Base-by-base conservation (phyloP, 2,888 invertebrate species). In the Opisthograptis luteolata region DNA sequence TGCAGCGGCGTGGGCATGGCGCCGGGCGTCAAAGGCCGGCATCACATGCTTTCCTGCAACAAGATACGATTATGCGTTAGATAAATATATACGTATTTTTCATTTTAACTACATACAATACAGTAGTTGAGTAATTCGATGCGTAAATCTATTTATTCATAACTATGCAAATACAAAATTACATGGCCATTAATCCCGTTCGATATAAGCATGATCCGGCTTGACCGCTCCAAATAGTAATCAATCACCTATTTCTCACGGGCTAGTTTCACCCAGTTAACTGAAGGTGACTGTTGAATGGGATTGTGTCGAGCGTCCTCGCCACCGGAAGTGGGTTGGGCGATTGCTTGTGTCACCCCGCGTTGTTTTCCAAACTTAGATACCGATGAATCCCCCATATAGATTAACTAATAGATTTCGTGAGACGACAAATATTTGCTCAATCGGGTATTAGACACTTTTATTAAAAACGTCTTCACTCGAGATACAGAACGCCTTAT, bases 1-100 rank as follows among this genome's bases (percentile, higher is more conserved):
- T 90, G 91, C 89, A 90, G 89, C 90, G 91, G 91, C 91, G 91
- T 91, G 81, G 91, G 91, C 91, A 91, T 91, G 87, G 90, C 91
- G 91, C 91, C 91, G 90, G 85, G 88, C 90, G 90, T 89, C 88
- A 89, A 84, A 73, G 89, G 90, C 91, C 91, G 91, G 91, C 91
- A 91, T 91, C 91, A 91, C 91, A 91, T 91, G 90, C 88, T 91
- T 87, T 88, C 90, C 91, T 91, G 85, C 53, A 88, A 91, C 84
- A 81, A 87, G 55, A 56, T 31, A 62, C 30, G 32, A 31, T 6
- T 34, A 30, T n/a, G n/a, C 10, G 13, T 51, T 39, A 51, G 40
- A 15, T 15, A 19, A 12, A 14, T 35, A n/a, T n/a, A n/a, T n/a
- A n/a, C n/a, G n/a, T n/a, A n/a, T n/a, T n/a, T n/a, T n/a, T n/a